Base-by-base conservation (phyloP, 1,140 invertebrate genomes). In the Leguminivora glycinivorella region DNA sequence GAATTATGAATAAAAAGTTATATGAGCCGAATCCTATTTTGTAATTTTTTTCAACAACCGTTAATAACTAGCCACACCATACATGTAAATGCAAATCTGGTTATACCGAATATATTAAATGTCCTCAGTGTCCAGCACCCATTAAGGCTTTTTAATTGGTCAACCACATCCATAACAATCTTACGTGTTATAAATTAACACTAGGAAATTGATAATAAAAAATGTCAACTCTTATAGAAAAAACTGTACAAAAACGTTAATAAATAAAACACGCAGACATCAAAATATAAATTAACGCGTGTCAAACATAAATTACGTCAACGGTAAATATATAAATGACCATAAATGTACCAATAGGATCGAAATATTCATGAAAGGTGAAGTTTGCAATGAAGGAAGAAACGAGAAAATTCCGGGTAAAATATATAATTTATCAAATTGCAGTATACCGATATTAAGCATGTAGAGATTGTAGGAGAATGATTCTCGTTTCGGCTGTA, bases 261-360 rank as follows among this genome's bases (percentile, higher is more conserved):
- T 63, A 63, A 63, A 63, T 63, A 63, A 63, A 63, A 63, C 58
- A 63, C 58, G 25, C n/a, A 26, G 58, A 63, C 58, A 63, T 63
- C 26, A 31, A 63, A 63, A 63, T 63, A 63, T 63, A 63, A 34
- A 63, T 63, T 63, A 63, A 63, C 58, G 58, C 26, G n/a, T 63
- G 58, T 63, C 58, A 63, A 31, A 63, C 58, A 63, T 63, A 63
- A 63, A 63, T 34, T 63, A 34, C 26, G 26, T 63, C 58, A 63
- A 63, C 26, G 58, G 58, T 29, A 26, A 58, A 63, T 29, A 24
- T 60, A 60, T 60, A 26, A 17, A 58, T 56, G 1, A 58, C 9
- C 22, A 25, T 60, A 26, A 60, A 0, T 47, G n/a, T 47, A 47
- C 26, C 26, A 34, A 29, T 17, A 17, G 58, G 9, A 0, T 63